These are phyloP conservation scores for Anhinga rufa DNA, from an alignment of 2,113 vertebrate species.

Conservation along the genomic window DNA sequence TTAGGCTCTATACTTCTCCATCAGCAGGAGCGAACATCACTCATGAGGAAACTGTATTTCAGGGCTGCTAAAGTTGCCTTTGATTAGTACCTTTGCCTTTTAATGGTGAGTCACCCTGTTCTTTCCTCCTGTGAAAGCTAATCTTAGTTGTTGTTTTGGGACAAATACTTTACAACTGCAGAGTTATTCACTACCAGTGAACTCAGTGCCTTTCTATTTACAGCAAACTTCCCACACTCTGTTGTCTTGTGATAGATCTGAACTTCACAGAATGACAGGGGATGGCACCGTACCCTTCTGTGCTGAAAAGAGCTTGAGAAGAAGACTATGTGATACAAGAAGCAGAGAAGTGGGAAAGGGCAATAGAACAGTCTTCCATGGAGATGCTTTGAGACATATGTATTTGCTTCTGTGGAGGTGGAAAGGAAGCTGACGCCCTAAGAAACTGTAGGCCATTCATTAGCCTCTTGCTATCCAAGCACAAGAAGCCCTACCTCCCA, in stretches of 20 bases:
- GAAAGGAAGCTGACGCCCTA: background rate
- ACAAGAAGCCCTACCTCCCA: background rate
- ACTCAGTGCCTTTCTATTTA: slow-evolving; percentile 13
- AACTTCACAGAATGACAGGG: background rate
- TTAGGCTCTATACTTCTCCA: background rate
- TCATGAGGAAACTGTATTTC: background rate
- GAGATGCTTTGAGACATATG: background rate
- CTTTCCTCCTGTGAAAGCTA: background rate
- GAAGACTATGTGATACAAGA: background rate
- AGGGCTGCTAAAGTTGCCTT: background rate
- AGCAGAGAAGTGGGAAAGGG: background rate
- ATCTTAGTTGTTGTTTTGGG: slow-evolving; percentile 24
- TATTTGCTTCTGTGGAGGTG: background rate
- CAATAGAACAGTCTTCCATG: background rate
- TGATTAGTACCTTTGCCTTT: slow-evolving; percentile 13
- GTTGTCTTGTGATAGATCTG: slow-evolving; percentile 12
- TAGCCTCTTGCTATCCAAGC: background rate
- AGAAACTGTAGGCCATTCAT: background rate
- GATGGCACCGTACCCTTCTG: background rate
- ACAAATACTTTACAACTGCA: slow-evolving; percentile 19
- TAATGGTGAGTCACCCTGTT: background rate
- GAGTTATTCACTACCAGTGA: slow-evolving; percentile 19
- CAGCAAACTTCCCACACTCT: background rate
- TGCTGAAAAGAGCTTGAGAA: background rate
- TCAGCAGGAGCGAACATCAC: background rate